Percentiles rank a stretch among this genome's conserved stretches.
phyloP scores from a whole-genome alignment of 2,888 invertebrate genomes.

The Drosophila aldrichi region DNA sequence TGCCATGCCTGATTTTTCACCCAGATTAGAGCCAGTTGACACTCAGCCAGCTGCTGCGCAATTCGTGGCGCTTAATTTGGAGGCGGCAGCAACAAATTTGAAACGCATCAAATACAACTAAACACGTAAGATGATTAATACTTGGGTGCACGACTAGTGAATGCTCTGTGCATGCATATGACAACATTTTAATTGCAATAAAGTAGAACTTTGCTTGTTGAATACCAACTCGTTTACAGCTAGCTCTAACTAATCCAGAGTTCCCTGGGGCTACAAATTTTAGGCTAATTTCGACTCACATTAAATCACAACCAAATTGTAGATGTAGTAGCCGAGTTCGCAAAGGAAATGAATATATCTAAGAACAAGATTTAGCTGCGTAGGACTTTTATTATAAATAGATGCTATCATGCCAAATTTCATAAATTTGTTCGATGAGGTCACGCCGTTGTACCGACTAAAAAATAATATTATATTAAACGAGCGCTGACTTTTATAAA shows the following conservation, averaged over 20 bases:
- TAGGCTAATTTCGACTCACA: neutral
- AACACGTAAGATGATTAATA: neutral
- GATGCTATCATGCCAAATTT: neutral
- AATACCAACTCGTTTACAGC: neutral
- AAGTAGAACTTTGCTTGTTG: neutral
- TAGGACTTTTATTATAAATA: neutral
- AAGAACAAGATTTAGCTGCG: neutral
- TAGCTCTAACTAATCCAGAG: neutral
- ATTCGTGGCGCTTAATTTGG: slow-evolving; percentile 37
- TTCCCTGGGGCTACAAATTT: neutral
- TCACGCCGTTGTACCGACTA: slow-evolving; percentile 1
- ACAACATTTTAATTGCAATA: neutral
- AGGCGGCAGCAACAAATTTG: slow-evolving; percentile 27
- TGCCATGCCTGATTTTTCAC: slow-evolving; percentile 32
- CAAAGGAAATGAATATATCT: neutral
- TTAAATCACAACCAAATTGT: neutral
- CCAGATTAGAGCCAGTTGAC: slow-evolving; percentile 33
- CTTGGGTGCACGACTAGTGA: slow-evolving; percentile 6
- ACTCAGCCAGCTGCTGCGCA: slow-evolving; percentile 46
- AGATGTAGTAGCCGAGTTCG: neutral
- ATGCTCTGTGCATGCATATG: slow-evolving; percentile 11
- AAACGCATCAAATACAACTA: slow-evolving; percentile 27
- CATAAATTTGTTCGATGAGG: slow-evolving; percentile 15
- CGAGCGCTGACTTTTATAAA: slow-evolving; percentile 1
- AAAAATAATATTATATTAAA: neutral